Percentiles rank a stretch among this genome's conserved stretches.
Evolutionary conservation across 1,140 invertebrate species (phyloP).

Genomic region (Hermetia illucens): DNA sequence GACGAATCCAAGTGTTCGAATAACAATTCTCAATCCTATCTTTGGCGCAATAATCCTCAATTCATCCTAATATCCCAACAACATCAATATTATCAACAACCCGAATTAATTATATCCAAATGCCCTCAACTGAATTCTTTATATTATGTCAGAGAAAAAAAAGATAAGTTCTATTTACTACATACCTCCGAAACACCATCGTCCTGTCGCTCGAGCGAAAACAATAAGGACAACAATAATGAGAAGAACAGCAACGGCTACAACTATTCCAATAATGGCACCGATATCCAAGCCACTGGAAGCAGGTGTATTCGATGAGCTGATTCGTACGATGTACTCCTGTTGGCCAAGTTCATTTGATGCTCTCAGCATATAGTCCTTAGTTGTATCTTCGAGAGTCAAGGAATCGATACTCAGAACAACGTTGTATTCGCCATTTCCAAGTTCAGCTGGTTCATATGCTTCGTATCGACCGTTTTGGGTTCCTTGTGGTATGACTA

Average conservation of each 20-base stretch:
- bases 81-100: too few species aligned
- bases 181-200: slow-evolving; percentile 75
- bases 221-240: slow-evolving; percentile 49
- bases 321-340: slow-evolving; percentile 48
- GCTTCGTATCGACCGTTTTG: slow-evolving; percentile 22
- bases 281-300: slow-evolving; percentile 53
- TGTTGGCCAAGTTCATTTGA: slow-evolving; percentile 46
- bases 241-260: slow-evolving; percentile 48
- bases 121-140: too few species aligned
- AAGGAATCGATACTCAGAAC: slow-evolving; percentile 47
- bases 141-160: too few species aligned
- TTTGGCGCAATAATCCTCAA: too few species aligned
- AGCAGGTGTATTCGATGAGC: slow-evolving; percentile 32
- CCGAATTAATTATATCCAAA: too few species aligned
- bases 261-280: slow-evolving; percentile 59
- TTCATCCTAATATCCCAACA: too few species aligned
- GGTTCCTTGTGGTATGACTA: slow-evolving; percentile 37
- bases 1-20: too few species aligned
- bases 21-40: too few species aligned
- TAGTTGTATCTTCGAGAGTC: slow-evolving; percentile 59
- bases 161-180: too few species aligned
- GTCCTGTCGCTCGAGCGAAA: slow-evolving; percentile 59
- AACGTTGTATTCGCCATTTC: slow-evolving; percentile 47
- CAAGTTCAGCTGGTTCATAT: slow-evolving; percentile 31
- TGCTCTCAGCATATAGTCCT: slow-evolving; percentile 47